Conservation (phyloP, 2,797 vertebrate species). For the Acanthornis magna region DNA sequence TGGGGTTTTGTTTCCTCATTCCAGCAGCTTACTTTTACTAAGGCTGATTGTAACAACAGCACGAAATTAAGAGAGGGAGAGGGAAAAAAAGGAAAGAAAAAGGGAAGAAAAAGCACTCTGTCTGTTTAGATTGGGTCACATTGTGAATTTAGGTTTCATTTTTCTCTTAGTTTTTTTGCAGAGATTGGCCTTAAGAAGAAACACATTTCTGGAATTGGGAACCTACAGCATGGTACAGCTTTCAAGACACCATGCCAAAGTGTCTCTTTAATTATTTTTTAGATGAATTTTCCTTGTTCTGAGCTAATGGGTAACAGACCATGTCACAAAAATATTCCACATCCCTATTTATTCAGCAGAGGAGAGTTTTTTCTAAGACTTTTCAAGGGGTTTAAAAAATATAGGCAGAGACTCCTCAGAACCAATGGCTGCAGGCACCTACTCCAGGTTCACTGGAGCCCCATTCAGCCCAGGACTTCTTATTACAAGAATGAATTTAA, state of each 20-base stretch:
- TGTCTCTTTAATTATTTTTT: conserved; percentile 60
- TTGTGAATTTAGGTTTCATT: conserved; percentile 38
- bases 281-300: conserved; percentile 64
- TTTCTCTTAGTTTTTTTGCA: conserved; percentile 54
- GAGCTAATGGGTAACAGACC: conserved; percentile 60
- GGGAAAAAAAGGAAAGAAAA: rapidly evolving
- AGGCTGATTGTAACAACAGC: conserved; percentile 13
- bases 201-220: conserved; percentile 52
- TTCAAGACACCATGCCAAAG: conserved; percentile 42
- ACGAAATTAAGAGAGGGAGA: neutral
- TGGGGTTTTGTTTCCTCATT: neutral
- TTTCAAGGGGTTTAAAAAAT: neutral
- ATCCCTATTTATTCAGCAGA: conserved; percentile 11
- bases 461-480: neutral
- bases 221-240: conserved; percentile 25
- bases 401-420: neutral
- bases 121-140: conserved; percentile 56
- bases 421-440: neutral
- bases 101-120: neutral
- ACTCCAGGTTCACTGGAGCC: neutral
- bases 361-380: neutral
- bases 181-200: conserved; percentile 59
- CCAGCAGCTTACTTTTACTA: neutral
- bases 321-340: conserved; percentile 37
- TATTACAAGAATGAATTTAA: neutral